Base-by-base conservation (phyloP, 2,888 invertebrate species). In the Melolontha melolontha region DNA sequence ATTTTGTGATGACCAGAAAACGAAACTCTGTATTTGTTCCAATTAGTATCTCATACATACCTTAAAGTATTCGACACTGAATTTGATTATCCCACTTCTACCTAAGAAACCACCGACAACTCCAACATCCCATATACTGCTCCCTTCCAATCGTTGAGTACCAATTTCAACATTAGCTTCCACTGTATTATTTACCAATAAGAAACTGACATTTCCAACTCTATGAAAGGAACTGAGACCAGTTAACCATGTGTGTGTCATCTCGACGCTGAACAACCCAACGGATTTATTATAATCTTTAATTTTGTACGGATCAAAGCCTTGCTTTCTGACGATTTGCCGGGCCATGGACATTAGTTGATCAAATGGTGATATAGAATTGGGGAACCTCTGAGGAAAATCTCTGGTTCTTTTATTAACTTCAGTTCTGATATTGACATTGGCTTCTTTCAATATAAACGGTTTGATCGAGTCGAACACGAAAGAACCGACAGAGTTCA, bases 381-480 rank as follows among this genome's bases (percentile, higher is more conserved):
- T 94, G 0, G 94, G 93, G 76, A 95, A 91, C 67, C 88, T 89
- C 76, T 92, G 90, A 11, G 92, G 89, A 11, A 92, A 78, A 74
- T 90, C 63, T 16, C 47, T 50, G 5, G 65, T 67, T 8, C 59
- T 86, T 79, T 92, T 89, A 79, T 95, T 92, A 0, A 95, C 89
- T 79, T 91, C 91, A 1, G 85, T 86, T 73, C 92, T 87, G 0
- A 93, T 85, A 79, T 92, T 91, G 0, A 88, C 87, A 77, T 94
- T 93, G 0, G 92, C 92, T 82, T 93, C 91, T 72, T 88, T 88
- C 22, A 95, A 83, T 72, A 96, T 90, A 73, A 91, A 91, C 0
- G 95, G 95, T 79, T 96, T 95, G 76, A 96, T 92, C 8, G 92
- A 91, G 79, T 95, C 94, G 75, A 96, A 95, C 8, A 96, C 87